Conservation (phyloP, 1,140 invertebrate species). For the Rhagoletis zephyria region DNA sequence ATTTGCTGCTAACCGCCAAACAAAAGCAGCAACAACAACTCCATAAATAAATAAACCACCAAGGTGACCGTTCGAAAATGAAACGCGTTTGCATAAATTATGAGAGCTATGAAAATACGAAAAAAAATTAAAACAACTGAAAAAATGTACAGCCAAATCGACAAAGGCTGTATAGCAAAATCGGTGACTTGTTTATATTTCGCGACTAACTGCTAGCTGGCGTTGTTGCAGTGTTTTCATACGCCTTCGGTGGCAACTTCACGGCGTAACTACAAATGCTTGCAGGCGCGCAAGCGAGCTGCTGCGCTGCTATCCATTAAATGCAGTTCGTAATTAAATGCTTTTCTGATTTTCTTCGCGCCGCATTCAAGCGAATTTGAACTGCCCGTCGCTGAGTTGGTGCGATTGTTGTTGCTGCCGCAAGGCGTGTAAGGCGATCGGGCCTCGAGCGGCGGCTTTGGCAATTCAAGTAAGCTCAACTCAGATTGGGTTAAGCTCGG, state of each 20-base stretch:
- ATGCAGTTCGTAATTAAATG: conserved; percentile 28
- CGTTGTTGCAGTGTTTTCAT: not conserved
- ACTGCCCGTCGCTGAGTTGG: not conserved
- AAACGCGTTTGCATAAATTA: conserved; percentile 34
- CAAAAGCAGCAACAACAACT: not conserved
- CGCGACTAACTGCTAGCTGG: not conserved
- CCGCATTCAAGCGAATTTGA: conserved; percentile 19
- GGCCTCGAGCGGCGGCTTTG: not conserved
- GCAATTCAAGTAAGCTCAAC: not conserved
- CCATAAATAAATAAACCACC: conserved; percentile 13
- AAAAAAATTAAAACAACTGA: conserved; percentile 10
- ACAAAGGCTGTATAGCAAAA: not conserved
- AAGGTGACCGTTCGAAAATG: conserved; percentile 21
- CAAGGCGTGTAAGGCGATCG: conserved; percentile 4
- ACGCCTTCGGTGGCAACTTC: not conserved
- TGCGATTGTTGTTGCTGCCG: not conserved
- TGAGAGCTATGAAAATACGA: not conserved
- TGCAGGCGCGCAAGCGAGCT: not conserved
- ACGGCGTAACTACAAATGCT: not conserved
- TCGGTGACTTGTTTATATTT: not conserved
- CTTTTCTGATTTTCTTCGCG: conserved; percentile 24
- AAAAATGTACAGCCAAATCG: not conserved
- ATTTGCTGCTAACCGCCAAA: conserved; percentile 38
- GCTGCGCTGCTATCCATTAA: not conserved
- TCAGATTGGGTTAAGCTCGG: not conserved